These are phyloP conservation scores for Arrhamphus sclerolepis DNA, from an alignment of 2,797 vertebrate species.

Conservation along the genomic window DNA sequence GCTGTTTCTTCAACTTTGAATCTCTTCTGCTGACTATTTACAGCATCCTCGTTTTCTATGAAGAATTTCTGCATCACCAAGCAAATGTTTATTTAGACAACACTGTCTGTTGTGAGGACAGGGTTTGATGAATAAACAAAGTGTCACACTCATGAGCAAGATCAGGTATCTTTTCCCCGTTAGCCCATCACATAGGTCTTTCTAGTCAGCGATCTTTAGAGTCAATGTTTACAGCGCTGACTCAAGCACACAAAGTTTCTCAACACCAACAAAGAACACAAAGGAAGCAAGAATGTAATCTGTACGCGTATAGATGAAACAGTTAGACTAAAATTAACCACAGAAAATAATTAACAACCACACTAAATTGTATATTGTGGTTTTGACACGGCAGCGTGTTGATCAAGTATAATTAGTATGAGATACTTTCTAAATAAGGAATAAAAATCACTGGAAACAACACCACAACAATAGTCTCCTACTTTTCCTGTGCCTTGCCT, in stretches of 20 bases:
- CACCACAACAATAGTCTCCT: slow-evolving; percentile 9
- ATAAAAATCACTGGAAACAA: slow-evolving; percentile 19
- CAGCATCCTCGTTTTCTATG: not conserved
- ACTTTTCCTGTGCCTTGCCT: slow-evolving; percentile 4
- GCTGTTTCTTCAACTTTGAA: not conserved
- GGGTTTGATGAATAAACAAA: not conserved
- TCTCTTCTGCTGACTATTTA: not conserved
- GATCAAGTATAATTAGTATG: too few species aligned
- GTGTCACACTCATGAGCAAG: slow-evolving; percentile 1
- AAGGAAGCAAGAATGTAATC: not conserved
- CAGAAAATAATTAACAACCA: too few species aligned
- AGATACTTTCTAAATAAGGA: slow-evolving; percentile 6
- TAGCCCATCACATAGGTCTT: slow-evolving; percentile 6
- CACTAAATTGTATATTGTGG: too few species aligned
- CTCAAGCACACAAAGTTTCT: not conserved
- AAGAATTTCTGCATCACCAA: slow-evolving; percentile 1
- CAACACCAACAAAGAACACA: not conserved
- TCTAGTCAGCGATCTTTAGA: slow-evolving; percentile 7
- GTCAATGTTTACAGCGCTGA: slow-evolving; percentile 16
- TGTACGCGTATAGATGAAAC: too few species aligned
- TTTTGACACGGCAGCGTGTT: too few species aligned
- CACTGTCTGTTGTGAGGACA: not conserved
- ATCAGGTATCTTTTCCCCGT: slow-evolving; percentile 1
- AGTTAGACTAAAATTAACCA: too few species aligned
- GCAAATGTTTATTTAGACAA: slow-evolving; percentile 5